These are phyloP conservation scores for Icerya purchasi DNA, from an alignment of 2,888 invertebrate genomes.

Conservation along the genomic window DNA sequence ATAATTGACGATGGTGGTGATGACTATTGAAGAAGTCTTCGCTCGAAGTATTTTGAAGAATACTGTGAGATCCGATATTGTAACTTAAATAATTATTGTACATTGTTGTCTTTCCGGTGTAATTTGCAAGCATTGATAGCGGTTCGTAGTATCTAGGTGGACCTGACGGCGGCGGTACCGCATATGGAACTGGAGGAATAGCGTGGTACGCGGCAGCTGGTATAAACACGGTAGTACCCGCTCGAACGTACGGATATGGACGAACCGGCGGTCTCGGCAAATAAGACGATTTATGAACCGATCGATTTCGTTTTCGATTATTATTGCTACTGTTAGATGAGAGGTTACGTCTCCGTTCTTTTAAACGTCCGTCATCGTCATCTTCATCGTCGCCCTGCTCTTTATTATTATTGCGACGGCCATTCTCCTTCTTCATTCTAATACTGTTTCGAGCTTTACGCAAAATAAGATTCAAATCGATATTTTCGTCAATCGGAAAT, in stretches of 20 bases:
- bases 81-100: neutral
- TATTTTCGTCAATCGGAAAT: slow-evolving; percentile 75
- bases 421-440: neutral
- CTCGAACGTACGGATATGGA: neutral
- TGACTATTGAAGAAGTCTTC: too few relatives aligned
- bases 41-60: too few relatives aligned
- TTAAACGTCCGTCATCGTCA: too few relatives aligned
- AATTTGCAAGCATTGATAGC: neutral
- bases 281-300: neutral
- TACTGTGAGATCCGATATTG: neutral
- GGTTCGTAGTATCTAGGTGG: neutral
- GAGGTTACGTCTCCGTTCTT: too few relatives aligned
- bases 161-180: neutral
- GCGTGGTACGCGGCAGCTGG: neutral
- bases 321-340: too few relatives aligned
- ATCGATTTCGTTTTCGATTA: neutral
- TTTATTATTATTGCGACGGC: neutral
- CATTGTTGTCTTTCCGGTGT: neutral
- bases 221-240: too few relatives aligned
- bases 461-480: slow-evolving; percentile 71
- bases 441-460: slow-evolving; percentile 51
- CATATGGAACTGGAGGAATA: neutral
- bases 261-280: neutral
- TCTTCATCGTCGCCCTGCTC: too few relatives aligned
- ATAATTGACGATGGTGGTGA: neutral